Percentiles rank a stretch among this genome's conserved stretches.
phyloP scores from a whole-genome alignment of 2,888 invertebrate genomes.

The Tyria jacobaeae region DNA sequence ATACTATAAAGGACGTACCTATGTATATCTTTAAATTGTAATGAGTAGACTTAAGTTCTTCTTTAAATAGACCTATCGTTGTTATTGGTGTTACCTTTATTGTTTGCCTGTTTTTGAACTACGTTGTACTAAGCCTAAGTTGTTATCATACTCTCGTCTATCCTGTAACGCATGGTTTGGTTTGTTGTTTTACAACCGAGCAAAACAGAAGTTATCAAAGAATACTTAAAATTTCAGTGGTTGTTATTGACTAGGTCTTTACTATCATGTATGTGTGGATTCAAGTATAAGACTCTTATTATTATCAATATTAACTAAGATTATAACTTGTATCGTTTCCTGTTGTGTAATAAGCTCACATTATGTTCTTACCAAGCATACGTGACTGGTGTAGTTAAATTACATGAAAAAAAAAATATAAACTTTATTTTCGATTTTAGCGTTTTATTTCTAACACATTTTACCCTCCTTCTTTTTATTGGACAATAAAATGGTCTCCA shows the following conservation, averaged over 20 bases:
- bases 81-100: not conserved
- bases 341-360: constrained; percentile 1
- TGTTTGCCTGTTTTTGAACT: not conserved
- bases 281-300: not conserved
- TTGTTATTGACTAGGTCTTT: not conserved
- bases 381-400: constrained; percentile 13
- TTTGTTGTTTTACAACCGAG: no score
- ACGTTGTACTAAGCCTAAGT: not conserved
- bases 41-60: not conserved
- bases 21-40: not conserved
- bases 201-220: no score
- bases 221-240: no score
- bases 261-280: not conserved
- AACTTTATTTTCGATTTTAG: not conserved
- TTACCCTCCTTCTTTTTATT: not conserved
- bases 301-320: not conserved
- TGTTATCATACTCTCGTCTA: not conserved
- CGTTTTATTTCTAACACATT: not conserved
- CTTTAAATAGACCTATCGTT: not conserved
- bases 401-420: constrained; percentile 3
- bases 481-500: not conserved
- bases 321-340: not conserved
- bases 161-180: not conserved
- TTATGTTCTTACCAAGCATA: constrained; percentile 12
- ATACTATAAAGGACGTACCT: constrained; percentile 6